Evolutionary conservation across 2,888 invertebrate genomes (phyloP), one percentile per base, ranked within the genome.

Genomic region (Leucozona laternaria): DNA sequence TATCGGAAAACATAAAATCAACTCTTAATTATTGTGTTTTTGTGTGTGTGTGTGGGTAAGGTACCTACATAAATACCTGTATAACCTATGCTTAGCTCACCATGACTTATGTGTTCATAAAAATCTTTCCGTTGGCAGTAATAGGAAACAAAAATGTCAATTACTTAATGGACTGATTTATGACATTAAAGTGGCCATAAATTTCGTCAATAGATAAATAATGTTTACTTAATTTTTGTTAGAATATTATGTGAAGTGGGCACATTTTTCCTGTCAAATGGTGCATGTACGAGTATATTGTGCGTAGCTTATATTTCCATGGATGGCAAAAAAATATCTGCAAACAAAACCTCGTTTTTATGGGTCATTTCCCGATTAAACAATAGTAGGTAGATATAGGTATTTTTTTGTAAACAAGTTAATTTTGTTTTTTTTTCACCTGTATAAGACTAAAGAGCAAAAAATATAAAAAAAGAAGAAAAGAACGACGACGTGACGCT

Each of bases 101-200:
- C 1, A 28, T 13, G 2, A 50, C 17, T n/a, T n/a, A n/a, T 58
- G 20, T 20, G 58, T 58, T 37, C n/a, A 37, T 13, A 58, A 4
- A 58, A 58, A 5, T 34, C 37, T 58, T 58, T 58, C 58, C 20
- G 58, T 34, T 22, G 58, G 37, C 20, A 55, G 28, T 31, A 31
- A 55, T 10, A 34, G 11, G 6, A 37, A 31, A 31, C 17, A 37
- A n/a, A 43, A 20, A 58, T 55, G 10, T 58, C 58, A 58, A 37
- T 58, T 34, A 31, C 15, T 15, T 58, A 58, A 58, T 20, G 13
- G 37, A 22, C 11, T 58, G 13, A 58, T 58, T 58, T 37, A 60
- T 60, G 37, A 60, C 15, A 22, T 22, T 60, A 22, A 60, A 60
- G 4, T 60, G 37, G n/a, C 22, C 58, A 37, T 58, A 22, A 58